phyloP scores from a whole-genome alignment of 2,888 invertebrate species.

The Limnephilus lunatus region DNA sequence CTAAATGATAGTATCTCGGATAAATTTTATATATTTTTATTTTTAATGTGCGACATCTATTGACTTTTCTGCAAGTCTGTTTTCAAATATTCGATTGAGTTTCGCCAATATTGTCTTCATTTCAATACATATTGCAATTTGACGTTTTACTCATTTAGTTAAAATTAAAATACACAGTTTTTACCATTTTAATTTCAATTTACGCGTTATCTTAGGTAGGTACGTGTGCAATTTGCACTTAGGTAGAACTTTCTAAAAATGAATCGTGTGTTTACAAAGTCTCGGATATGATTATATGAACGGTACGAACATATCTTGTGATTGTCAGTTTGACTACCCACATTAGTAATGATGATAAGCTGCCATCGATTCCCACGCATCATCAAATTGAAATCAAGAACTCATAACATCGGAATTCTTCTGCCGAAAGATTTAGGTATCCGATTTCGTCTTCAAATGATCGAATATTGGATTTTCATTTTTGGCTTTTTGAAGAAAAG shows the following conservation, averaged over 20 bases:
- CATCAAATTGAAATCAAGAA: slow-evolving; percentile 30
- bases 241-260: neutral
- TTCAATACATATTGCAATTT: too few species aligned
- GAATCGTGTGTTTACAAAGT: neutral
- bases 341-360: neutral
- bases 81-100: too few species aligned
- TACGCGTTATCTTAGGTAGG: too few species aligned
- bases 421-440: neutral
- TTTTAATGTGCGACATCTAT: too few species aligned
- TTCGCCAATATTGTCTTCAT: too few species aligned
- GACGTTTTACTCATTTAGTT: too few species aligned
- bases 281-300: neutral
- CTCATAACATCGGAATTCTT: neutral
- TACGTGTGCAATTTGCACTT: too few species aligned
- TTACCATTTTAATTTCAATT: too few species aligned
- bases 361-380: neutral
- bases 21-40: too few species aligned
- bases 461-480: neutral
- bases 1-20: too few species aligned
- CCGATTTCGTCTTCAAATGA: neutral
- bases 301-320: neutral
- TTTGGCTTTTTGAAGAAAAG: neutral
- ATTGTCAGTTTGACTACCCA: neutral
- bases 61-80: too few species aligned
- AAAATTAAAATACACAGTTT: too few species aligned